Evolutionary conservation across 2,888 invertebrate species (phyloP).

Genomic region (Penaeus monodon): DNA sequence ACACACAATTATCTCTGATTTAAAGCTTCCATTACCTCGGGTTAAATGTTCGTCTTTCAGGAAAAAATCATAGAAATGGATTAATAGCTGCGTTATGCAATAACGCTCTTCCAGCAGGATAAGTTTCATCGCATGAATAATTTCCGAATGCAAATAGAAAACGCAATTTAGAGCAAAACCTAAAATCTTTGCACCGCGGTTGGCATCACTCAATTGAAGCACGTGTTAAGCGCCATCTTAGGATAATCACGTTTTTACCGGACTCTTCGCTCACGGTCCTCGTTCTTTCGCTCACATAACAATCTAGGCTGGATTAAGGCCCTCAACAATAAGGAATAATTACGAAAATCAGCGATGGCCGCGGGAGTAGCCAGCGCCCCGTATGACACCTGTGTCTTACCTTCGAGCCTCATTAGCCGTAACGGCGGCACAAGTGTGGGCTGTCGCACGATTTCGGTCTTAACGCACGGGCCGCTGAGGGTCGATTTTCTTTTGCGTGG

Average conservation of each 20-base stretch:
- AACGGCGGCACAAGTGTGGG: background rate
- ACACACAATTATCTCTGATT: too few relatives aligned
- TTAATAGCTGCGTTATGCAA: too few relatives aligned
- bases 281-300: background rate
- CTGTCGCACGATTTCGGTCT: background rate
- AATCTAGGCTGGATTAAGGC: background rate
- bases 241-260: constrained; percentile 42
- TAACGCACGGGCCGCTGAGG: background rate
- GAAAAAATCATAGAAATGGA: too few relatives aligned
- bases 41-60: too few relatives aligned
- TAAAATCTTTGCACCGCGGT: too few relatives aligned
- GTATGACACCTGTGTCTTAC: constrained; percentile 59
- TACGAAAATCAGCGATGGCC: constrained; percentile 21
- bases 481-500: background rate
- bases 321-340: constrained; percentile 20
- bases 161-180: too few relatives aligned
- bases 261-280: constrained; percentile 21
- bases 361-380: constrained; percentile 47
- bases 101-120: too few relatives aligned
- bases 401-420: constrained; percentile 44
- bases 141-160: too few relatives aligned
- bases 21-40: too few relatives aligned
- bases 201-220: constrained; percentile 37
- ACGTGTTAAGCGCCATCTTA: constrained; percentile 57
- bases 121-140: too few relatives aligned